Base-by-base conservation (phyloP, 2,888 invertebrate genomes). In the Cephus pulcher region DNA sequence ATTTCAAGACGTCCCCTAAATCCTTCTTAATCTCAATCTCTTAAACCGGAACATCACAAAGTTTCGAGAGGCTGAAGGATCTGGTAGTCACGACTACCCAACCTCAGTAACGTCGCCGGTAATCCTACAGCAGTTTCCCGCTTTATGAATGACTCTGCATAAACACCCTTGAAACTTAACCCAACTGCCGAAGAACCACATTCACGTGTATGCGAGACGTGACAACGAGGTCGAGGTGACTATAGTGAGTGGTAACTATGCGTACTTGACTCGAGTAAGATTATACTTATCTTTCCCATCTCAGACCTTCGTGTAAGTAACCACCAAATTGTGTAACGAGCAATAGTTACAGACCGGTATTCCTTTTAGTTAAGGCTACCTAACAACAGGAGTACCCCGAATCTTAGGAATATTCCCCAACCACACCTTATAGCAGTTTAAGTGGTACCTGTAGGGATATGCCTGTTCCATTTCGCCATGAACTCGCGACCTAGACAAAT, bases 111-210 rank as follows among this genome's bases (percentile, higher is more conserved):
- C 56, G 56, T 56, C 56, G 9, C 23, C 56, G 23, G 23, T 56
- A 56, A 56, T 56, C 56, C 56, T 23, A 15, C 56, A 71, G 71
- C 34, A 71, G 71, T 12, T 71, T 1, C 32, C 34, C 33, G 71
- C 71, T 71, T 71, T 71, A 71, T 34, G 71, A 71, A 71, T 71
- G 71, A 71, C 71, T 71, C 32, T 71, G 71, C 71, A 71, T 71
- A 71, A 71, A 71, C 71, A 33, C 34, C 71, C 71, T 71, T 34
- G 71, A 71, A 71, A 71, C 32, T 71, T 71, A 71, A 71, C 33
- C 33, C 71, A 34, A 34, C 15, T 23, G 32, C 12, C 71, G 71
- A 34, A 71, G 33, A 34, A 32, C 33, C 15, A 71, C 71, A 23
- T 33, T 4, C 33, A 71, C 71, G 12, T 71, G 32, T 32, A 71